These are phyloP conservation scores for Idaea straminata DNA, from an alignment of 2,888 invertebrate species.

Conservation along the genomic window DNA sequence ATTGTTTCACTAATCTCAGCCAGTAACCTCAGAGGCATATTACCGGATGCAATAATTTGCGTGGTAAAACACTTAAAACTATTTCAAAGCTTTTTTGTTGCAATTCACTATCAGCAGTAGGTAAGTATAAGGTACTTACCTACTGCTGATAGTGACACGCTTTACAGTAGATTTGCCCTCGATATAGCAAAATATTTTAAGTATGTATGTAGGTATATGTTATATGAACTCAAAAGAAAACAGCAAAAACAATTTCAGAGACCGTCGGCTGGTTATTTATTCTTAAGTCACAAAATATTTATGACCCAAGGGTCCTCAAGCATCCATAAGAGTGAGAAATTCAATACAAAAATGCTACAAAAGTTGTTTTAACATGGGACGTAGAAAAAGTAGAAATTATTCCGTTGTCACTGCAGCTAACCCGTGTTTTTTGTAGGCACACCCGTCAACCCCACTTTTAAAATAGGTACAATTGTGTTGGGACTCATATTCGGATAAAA, in stretches of 20 bases:
- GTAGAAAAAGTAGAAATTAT: conserved; percentile 58
- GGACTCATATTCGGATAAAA: conserved; percentile 14
- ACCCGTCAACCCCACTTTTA: conserved; percentile 67
- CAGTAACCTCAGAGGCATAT: background rate
- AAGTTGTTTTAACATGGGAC: conserved; percentile 55
- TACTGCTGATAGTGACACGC: no score
- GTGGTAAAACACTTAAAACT: background rate
- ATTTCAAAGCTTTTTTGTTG: background rate
- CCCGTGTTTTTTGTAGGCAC: conserved; percentile 61
- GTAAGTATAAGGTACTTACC: background rate
- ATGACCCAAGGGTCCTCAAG: conserved; percentile 56
- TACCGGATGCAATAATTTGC: background rate
- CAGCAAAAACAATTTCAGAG: conserved; percentile 41
- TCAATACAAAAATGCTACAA: conserved; percentile 62
- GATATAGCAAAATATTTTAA: background rate
- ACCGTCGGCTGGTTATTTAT: conserved; percentile 59
- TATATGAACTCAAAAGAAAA: background rate
- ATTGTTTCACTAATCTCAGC: no score
- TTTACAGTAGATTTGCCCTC: background rate
- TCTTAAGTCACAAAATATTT: conserved; percentile 50
- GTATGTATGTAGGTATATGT: background rate
- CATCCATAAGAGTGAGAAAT: conserved; percentile 57
- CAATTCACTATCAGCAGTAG: background rate
- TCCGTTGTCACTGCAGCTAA: conserved; percentile 64
- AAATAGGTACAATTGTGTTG: background rate